phyloP scores from a whole-genome alignment of 2,797 vertebrate genomes.

The Alosa sapidissima region DNA sequence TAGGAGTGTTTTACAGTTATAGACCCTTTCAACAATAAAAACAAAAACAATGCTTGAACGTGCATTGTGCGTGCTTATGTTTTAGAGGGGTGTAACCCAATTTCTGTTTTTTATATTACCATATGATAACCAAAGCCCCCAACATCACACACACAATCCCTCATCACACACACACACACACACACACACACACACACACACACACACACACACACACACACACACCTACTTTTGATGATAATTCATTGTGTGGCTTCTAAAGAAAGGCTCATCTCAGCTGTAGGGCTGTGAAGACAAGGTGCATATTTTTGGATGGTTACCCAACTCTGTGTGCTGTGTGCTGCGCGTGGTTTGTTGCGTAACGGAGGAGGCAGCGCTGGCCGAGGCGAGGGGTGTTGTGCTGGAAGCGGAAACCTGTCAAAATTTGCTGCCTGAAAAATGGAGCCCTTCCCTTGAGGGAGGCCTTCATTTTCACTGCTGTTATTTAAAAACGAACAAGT shows the following conservation, averaged over 20 bases:
- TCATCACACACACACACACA: background rate
- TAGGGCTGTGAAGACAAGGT: background rate
- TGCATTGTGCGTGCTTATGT: too few species aligned
- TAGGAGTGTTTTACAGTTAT: too few species aligned
- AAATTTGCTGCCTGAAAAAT: background rate
- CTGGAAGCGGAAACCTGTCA: background rate
- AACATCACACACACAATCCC: background rate
- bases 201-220: conserved; percentile 2
- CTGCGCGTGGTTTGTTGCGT: background rate
- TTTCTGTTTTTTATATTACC: background rate
- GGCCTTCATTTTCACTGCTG: background rate
- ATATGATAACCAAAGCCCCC: background rate
- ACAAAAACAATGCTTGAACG: too few species aligned
- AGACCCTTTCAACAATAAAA: too few species aligned
- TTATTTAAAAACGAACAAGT: conserved; percentile 20
- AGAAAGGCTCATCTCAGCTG: background rate
- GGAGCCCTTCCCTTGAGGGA: conserved; percentile 7
- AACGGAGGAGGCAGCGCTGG: background rate
- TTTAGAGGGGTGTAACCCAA: background rate
- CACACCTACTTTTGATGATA: background rate
- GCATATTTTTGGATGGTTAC: conserved; percentile 23
- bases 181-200: background rate
- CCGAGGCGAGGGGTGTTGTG: background rate
- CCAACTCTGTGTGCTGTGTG: background rate
- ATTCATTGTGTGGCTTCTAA: background rate